phyloP scores from a whole-genome alignment of 2,113 vertebrate species.

The Heloderma charlesbogerti region DNA sequence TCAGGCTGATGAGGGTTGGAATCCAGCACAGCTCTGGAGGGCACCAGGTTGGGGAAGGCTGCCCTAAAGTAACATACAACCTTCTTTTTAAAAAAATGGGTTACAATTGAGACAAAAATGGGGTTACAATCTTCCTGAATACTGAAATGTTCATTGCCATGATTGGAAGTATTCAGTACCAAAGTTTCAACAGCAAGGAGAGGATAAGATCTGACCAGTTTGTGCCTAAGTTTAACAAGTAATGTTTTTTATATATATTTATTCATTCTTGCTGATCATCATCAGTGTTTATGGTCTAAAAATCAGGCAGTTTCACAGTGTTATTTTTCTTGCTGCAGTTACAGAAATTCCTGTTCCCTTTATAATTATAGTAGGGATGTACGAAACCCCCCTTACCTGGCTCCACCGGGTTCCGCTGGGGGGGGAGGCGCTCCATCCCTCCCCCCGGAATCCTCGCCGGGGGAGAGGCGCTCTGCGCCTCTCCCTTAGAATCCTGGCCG shows the following conservation, averaged over 20 bases:
- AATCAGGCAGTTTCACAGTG: not conserved
- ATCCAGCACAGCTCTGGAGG: too few relatives aligned
- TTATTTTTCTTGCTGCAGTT: not conserved
- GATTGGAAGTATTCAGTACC: not conserved
- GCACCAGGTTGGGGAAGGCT: too few relatives aligned
- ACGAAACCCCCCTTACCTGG: too few relatives aligned
- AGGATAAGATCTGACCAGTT: not conserved
- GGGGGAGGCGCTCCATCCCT: too few relatives aligned
- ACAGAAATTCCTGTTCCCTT: not conserved
- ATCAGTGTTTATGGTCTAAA: not conserved
- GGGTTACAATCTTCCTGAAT: not conserved
- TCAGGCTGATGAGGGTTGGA: too few relatives aligned
- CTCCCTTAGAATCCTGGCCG: too few relatives aligned
- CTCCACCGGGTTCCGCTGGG: too few relatives aligned
- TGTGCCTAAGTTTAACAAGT: not conserved
- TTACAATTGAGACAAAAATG: not conserved
- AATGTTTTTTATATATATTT: not conserved
- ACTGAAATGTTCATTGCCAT: not conserved
- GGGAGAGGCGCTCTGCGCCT: too few relatives aligned
- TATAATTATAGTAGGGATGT: conserved; percentile 1
- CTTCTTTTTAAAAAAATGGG: not conserved
- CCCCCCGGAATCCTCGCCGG: too few relatives aligned
- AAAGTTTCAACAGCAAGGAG: not conserved
- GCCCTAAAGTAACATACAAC: not conserved
- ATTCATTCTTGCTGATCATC: not conserved